These are phyloP conservation scores for Drosophila anomalata DNA, from an alignment of 2,888 invertebrate genomes.

Conservation along the genomic window DNA sequence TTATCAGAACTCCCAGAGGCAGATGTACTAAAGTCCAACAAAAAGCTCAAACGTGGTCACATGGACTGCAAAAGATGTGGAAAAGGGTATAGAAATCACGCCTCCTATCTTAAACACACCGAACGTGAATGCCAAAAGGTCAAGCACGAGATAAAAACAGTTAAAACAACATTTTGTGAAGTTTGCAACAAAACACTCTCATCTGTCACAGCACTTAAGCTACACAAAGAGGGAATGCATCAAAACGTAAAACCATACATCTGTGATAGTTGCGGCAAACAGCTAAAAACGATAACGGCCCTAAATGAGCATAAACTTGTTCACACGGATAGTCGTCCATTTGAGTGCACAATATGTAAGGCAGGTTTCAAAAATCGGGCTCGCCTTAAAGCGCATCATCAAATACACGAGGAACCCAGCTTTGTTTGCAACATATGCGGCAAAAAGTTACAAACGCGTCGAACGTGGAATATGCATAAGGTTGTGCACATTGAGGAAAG, in stretches of 20 bases:
- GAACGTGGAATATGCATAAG: slow-evolving; percentile 84
- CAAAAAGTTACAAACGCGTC: slow-evolving; percentile 83
- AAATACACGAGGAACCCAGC: slow-evolving; percentile 83
- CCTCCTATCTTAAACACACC: slow-evolving; percentile 59
- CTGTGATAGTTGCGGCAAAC: slow-evolving; percentile 84
- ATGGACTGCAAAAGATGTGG: slow-evolving; percentile 52
- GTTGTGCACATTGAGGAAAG: slow-evolving; percentile 82
- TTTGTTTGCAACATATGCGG: slow-evolving; percentile 84
- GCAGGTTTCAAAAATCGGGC: slow-evolving; percentile 82
- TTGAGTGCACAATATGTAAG: slow-evolving; percentile 83
- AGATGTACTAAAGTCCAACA: background rate
- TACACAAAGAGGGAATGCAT: slow-evolving; percentile 79
- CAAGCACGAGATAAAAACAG: slow-evolving; percentile 23
- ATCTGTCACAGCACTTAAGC: slow-evolving; percentile 63
- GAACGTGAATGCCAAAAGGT: slow-evolving; percentile 38
- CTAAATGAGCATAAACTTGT: slow-evolving; percentile 84
- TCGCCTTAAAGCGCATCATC: slow-evolving; percentile 81
- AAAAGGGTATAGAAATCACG: slow-evolving; percentile 58
- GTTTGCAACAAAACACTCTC: slow-evolving; percentile 61
- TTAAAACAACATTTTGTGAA: slow-evolving; percentile 49
- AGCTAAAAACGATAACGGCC: slow-evolving; percentile 84
- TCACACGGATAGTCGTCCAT: slow-evolving; percentile 84
- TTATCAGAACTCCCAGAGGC: background rate
- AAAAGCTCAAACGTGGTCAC: slow-evolving; percentile 46
- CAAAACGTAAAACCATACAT: slow-evolving; percentile 83